Percentiles rank a stretch among this genome's conserved stretches.
These are phyloP conservation scores for Pipistrellus pygmaeus DNA, from an alignment of 2,797 vertebrate species.

Conservation along the genomic window DNA sequence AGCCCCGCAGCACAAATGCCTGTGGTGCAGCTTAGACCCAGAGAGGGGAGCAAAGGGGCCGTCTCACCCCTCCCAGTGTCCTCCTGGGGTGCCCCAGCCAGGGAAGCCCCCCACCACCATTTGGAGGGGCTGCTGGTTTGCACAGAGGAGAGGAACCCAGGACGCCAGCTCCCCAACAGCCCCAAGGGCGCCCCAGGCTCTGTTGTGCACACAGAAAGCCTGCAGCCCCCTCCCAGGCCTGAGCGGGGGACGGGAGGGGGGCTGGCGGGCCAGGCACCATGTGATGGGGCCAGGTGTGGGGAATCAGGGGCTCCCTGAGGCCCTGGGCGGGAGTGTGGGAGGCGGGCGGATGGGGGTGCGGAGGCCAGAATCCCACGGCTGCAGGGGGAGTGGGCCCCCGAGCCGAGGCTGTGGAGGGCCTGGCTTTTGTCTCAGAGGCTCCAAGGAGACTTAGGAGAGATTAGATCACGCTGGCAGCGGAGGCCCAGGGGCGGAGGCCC, in stretches of 20 bases:
- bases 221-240: background rate
- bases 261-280: background rate
- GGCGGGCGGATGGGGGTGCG: background rate
- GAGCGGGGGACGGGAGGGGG: background rate
- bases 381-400: background rate
- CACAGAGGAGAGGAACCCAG: rapidly evolving
- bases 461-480: constrained; percentile 71
- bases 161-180: background rate
- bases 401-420: constrained; percentile 66
- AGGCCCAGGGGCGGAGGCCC: constrained; percentile 45
- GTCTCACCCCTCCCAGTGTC: rapidly evolving
- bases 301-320: constrained; percentile 52
- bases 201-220: background rate
- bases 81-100: background rate
- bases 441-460: constrained; percentile 69
- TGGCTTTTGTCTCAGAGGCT: constrained; percentile 80
- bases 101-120: background rate
- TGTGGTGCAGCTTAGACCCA: rapidly evolving
- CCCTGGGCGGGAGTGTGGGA: background rate
- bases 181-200: background rate
- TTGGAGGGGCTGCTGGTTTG: background rate
- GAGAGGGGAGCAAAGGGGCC: background rate
- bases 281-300: constrained; percentile 72
- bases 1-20: rapidly evolving
- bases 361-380: constrained; percentile 46